Evolutionary conservation across 2,888 invertebrate genomes (phyloP), one percentile per base, ranked within the genome.

Genomic region (Thalpophila matura): DNA sequence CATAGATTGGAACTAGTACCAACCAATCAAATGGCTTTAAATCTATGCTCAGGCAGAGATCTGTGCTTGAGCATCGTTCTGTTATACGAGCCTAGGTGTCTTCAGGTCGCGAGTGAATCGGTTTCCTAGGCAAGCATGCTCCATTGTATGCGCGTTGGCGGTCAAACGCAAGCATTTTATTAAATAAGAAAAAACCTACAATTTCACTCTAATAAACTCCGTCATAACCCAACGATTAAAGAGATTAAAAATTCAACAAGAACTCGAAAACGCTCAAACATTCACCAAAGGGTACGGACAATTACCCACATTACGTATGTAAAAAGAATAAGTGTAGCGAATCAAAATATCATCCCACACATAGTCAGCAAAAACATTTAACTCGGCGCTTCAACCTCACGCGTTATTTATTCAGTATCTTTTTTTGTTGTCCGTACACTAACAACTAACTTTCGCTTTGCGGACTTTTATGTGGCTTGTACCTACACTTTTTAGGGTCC

Each of bases 391-490:
- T 50, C 40, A 77, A 51, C 67, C 79, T 49, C 60, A 68, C 35
- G 45, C 47, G 43, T 74, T 74, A 70, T 69, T 77, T 79, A 78
- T 77, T 71, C 58, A 50, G 24, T 47, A 38, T 16, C 43, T 37
- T 51, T 75, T 79, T 77, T 71, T 74, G 51, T 37, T 71, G 63
- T 47, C 66, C 35, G 62, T 66, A 60, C 69, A 69, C 60, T 75
- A 77, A 71, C 66, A 71, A 67, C 58, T 59, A 73, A 68, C 62
- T 74, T 77, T 69, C 27, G 50, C 18, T 46, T 31, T 62, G 38
- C 20, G 14, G 49, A 64, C 53, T 70, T 79, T 74, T 60, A 42
- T 74, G 74, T 54, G 67, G 64, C 22, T 33, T 40, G 67, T 56
- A 50, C 14, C 27, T 53, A n/a, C n/a, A n/a, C 10, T n/a, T 49